phyloP scores from a whole-genome alignment of 2,888 invertebrate genomes.

The Drosophila picticornis region DNA sequence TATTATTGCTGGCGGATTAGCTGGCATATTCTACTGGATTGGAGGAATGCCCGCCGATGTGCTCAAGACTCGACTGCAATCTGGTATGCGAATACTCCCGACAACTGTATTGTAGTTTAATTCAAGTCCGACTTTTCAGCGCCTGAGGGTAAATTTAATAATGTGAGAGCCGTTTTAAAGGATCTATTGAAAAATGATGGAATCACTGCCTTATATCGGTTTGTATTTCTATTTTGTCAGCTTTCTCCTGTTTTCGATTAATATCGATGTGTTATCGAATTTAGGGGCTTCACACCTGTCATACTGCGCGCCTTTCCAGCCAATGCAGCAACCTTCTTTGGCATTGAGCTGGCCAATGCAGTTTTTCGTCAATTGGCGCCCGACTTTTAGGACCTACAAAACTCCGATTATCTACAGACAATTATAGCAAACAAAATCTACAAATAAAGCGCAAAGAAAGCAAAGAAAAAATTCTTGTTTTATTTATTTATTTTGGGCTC shows the following conservation, averaged over 20 bases:
- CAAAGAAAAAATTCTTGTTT: constrained; percentile 5
- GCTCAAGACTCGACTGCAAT: constrained; percentile 97
- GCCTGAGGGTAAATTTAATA: constrained; percentile 97
- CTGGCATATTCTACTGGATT: constrained; percentile 98
- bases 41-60: constrained; percentile 99
- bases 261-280: neutral
- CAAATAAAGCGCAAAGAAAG: constrained; percentile 2
- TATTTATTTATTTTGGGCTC: constrained; percentile 10
- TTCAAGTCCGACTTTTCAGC: constrained; percentile 86
- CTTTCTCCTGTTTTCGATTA: neutral
- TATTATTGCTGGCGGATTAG: constrained; percentile 96
- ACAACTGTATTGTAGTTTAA: neutral
- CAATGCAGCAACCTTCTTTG: constrained; percentile 99
- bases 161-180: constrained; percentile 94
- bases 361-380: constrained; percentile 86
- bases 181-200: constrained; percentile 95
- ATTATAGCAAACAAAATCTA: constrained; percentile 11
- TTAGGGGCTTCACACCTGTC: constrained; percentile 94
- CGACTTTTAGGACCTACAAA: constrained; percentile 40
- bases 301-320: constrained; percentile 99
- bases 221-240: neutral
- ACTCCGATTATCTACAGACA: constrained; percentile 5
- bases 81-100: constrained; percentile 86
- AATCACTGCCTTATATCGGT: constrained; percentile 93
- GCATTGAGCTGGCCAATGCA: constrained; percentile 93